Base-by-base conservation (phyloP, 2,797 vertebrate genomes). In the Onychomys leucogaster region DNA sequence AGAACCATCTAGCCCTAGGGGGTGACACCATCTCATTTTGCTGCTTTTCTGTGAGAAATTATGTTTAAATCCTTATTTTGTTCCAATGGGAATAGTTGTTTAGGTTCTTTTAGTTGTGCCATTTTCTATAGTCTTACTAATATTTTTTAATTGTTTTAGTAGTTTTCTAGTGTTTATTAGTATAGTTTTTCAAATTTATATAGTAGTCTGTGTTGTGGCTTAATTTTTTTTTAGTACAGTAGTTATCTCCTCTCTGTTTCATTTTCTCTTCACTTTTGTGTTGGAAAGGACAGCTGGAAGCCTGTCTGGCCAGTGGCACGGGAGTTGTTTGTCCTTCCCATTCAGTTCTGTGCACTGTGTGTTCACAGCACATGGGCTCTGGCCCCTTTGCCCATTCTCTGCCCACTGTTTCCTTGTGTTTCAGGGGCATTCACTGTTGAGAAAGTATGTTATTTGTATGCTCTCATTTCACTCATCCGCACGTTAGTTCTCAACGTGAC, bases 181-280 rank as follows among this genome's bases (percentile, higher is more conserved):
- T 89, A 27, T 65, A 21, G 43, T 57, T 93, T 94, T 93, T 55
- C 34, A 91, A 23, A 57, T 57, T 57, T 57, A 57, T 57, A 57
- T 57, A 57, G 55, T 57, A 19, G 55, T 57, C 17, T 57, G 55
- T 57, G 55, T 57, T 57, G 55, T 57, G 17, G 55, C 55, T 57
- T 57, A 57, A 57, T 81, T 88, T 92, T 92, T n/a, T 89, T 93
- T 73, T 85, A 59, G 37, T 89, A 91, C 65, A 89, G 0, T 69
- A 5, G 46, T 85, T 86, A 13, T 73, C 77, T 89, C 32, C 21
- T 46, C 78, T 14, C 46, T 46, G n/a, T 52, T 93, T 88, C 46
- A n/a, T 73, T 77, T 86, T 69, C 57, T 34, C 5, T 17, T 57
- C 55, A 57, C 55, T 57, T 57, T 57, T 57, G 55, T 57, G 55